Base-by-base conservation (phyloP, 92 coral and sea anemone species). In the Porites divaricata region DNA sequence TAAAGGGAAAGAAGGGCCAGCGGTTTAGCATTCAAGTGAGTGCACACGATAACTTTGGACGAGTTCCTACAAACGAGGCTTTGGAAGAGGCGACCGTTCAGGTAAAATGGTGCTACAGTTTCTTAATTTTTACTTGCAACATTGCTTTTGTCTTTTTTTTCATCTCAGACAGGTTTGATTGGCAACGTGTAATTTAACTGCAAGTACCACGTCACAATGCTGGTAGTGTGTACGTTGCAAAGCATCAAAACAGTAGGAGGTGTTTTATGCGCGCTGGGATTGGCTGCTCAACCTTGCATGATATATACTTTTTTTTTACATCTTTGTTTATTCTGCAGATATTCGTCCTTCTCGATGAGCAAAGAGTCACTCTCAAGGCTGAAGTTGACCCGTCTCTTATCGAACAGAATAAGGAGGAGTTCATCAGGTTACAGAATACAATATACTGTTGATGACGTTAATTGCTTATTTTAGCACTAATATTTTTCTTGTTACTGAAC, bases 1-100 rank as follows among this genome's bases (percentile, higher is more conserved):
- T 95, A 51, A 92, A 85, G 35, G 96, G 93, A 19, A 96, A 90
- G 81, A 91, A 95, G 75, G 99, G 99, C 61, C 89, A 91, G 77
- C 80, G 87, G 83, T 96, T 90, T 76, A 85, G 89, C 24, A 63
- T 94, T 22, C 89, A 87, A 74, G 92, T 96, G 13, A 83, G 86
- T 63, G 99, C 99, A 25, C 89, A 70, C 67, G 99, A 96, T 76
- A 95, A 96, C 89, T 63, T 78, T 61, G 99, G 98, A 11, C 81
- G 77, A 65, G 82, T 83, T 1, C 95, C 96, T 11, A 76, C 87
- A 66, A 90, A 92, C 63, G 94, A 94, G 82, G 93, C 92, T 10
- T 57, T 49, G 1, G 78, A 79, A 56, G 91, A 93, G 20, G 96
- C 98, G 1, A 84, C 58, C 6, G 96, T 86, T 6, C 92, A 93